These are phyloP conservation scores for Pantherophis guttatus DNA, from an alignment of 2,113 vertebrate genomes.

Conservation along the genomic window DNA sequence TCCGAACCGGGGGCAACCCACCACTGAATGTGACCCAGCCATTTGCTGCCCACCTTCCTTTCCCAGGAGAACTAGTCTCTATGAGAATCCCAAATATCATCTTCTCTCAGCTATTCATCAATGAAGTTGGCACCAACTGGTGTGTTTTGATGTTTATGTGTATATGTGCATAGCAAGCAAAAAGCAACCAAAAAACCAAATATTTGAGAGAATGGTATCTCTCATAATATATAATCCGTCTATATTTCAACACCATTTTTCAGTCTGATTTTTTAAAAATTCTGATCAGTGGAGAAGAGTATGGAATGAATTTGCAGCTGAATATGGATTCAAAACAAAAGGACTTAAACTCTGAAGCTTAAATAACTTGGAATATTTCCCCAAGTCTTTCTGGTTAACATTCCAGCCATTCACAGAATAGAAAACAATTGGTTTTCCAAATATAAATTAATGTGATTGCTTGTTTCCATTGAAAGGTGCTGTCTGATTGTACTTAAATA, in stretches of 20 bases:
- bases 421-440: neutral
- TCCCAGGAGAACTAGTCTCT: neutral
- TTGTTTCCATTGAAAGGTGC: neutral
- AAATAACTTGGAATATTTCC: neutral
- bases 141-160: neutral
- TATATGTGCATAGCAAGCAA: neutral
- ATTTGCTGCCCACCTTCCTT: neutral
- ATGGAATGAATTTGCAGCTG: neutral
- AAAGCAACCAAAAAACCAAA: neutral
- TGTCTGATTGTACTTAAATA: neutral
- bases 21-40: neutral
- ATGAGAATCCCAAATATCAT: neutral
- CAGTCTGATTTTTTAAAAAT: neutral
- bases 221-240: neutral
- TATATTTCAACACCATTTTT: neutral
- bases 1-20: too few species aligned
- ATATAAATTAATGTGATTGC: neutral
- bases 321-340: neutral
- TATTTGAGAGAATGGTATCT: too few species aligned
- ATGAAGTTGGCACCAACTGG: neutral
- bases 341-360: neutral
- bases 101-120: neutral
- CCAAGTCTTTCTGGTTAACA: neutral
- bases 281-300: neutral
- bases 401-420: neutral